phyloP scores from a whole-genome alignment of 2,888 invertebrate species.

The Idaea dimidiata region DNA sequence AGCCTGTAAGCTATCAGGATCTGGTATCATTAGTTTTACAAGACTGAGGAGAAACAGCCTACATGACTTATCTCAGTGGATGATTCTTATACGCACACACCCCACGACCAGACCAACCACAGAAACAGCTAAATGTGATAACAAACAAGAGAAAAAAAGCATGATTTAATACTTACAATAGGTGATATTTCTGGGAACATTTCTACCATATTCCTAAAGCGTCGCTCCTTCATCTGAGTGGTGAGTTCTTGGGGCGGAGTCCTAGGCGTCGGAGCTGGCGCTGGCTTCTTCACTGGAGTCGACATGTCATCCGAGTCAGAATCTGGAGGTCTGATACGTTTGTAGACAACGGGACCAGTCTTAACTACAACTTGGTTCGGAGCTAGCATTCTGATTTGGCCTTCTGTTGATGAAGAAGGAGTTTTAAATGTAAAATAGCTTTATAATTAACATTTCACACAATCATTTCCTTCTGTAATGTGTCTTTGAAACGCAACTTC shows the following conservation, averaged over 20 bases:
- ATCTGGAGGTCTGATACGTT: constrained; percentile 68
- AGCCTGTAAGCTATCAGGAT: no score
- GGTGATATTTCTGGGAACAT: constrained; percentile 83
- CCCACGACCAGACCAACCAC: no score
- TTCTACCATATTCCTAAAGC: constrained; percentile 82
- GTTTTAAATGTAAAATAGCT: background rate
- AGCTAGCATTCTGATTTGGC: constrained; percentile 56
- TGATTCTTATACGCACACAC: no score
- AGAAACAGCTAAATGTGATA: no score
- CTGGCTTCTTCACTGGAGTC: constrained; percentile 55
- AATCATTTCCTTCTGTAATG: no score
- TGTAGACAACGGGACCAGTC: constrained; percentile 58
- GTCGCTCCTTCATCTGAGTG: constrained; percentile 76
- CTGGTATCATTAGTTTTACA: no score
- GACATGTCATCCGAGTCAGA: constrained; percentile 78
- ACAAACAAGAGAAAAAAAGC: background rate
- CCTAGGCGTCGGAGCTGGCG: constrained; percentile 14
- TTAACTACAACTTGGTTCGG: constrained; percentile 47
- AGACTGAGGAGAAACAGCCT: no score
- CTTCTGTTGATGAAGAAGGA: constrained; percentile 33
- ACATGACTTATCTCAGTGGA: no score
- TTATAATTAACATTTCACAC: no score
- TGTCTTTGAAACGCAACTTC: no score
- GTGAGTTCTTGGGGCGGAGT: constrained; percentile 49
- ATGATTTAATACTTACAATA: constrained; percentile 63